Conservation (phyloP, 2,113 vertebrate genomes). For the Anguilla rostrata region DNA sequence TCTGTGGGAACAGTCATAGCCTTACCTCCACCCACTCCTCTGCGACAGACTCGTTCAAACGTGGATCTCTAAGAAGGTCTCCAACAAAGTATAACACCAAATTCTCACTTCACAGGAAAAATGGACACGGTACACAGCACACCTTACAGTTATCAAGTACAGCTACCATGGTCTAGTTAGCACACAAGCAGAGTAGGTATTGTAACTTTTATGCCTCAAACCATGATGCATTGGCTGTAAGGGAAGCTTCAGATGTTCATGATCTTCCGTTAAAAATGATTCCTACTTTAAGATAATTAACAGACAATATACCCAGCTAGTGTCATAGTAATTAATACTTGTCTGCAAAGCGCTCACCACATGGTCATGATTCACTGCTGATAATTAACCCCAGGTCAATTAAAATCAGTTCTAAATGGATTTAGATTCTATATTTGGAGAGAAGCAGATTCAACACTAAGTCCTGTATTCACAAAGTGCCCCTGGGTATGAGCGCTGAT, state of each 20-base stretch:
- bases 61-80: not conserved
- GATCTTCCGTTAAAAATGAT: not conserved
- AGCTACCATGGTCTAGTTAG: not conserved
- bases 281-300: too few species aligned
- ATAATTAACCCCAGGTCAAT: not conserved
- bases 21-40: not conserved
- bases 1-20: not conserved
- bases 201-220: not conserved
- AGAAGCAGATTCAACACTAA: not conserved
- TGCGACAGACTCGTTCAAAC: not conserved
- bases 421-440: not conserved
- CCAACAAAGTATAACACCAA: not conserved
- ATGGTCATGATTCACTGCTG: not conserved
- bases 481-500: too few species aligned
- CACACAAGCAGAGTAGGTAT: not conserved
- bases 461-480: too few species aligned
- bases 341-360: too few species aligned
- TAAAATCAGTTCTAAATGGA: not conserved
- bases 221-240: not conserved
- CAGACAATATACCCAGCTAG: too few species aligned
- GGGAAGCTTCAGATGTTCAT: not conserved
- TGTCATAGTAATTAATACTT: too few species aligned
- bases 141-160: not conserved
- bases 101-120: not conserved
- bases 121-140: not conserved